Evolutionary conservation across 2,888 invertebrate species (phyloP).

Genomic region (Metallyticus violacea): DNA sequence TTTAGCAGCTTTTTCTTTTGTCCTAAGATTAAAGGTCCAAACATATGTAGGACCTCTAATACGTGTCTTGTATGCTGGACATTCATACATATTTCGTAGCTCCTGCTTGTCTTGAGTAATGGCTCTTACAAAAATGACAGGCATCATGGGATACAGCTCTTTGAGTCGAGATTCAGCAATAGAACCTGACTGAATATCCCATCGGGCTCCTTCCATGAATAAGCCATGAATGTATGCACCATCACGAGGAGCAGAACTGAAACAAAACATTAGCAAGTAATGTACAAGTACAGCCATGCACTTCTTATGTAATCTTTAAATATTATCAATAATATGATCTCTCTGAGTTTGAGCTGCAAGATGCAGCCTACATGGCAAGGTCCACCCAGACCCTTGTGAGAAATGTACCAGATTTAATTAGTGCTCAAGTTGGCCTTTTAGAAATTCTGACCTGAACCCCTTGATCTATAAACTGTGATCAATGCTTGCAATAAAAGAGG

Average conservation of each 20-base stretch:
- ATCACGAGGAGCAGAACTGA: constrained; percentile 77
- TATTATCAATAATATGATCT: too few species aligned
- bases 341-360: too few species aligned
- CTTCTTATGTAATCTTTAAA: too few species aligned
- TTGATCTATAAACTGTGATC: too few species aligned
- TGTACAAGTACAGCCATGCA: too few species aligned
- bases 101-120: constrained; percentile 89
- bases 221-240: constrained; percentile 88
- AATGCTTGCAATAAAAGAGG: too few species aligned
- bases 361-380: too few species aligned
- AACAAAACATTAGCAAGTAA: too few species aligned
- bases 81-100: constrained; percentile 81
- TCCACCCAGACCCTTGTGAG: too few species aligned
- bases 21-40: constrained; percentile 93
- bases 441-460: too few species aligned
- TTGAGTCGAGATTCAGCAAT: constrained; percentile 83
- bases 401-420: too few species aligned
- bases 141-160: constrained; percentile 87
- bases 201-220: constrained; percentile 92
- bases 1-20: constrained; percentile 81
- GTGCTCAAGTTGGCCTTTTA: too few species aligned
- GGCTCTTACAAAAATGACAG: constrained; percentile 84
- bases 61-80: constrained; percentile 90
- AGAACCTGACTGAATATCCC: constrained; percentile 76
- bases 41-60: constrained; percentile 88